phyloP scores from a whole-genome alignment of 1,140 invertebrate species.

The Bombus difficillimus region DNA sequence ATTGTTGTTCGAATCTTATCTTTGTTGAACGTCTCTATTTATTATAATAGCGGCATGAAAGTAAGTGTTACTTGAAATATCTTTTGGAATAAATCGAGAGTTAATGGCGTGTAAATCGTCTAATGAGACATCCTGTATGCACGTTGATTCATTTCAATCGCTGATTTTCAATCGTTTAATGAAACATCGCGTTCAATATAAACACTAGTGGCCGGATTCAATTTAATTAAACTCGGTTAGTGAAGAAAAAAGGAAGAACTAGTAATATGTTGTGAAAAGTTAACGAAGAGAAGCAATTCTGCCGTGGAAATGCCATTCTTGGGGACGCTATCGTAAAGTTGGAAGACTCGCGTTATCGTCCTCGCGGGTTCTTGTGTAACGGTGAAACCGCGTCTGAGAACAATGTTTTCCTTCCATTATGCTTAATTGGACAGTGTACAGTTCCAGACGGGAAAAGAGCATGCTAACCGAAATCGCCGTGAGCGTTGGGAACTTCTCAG shows the following conservation, averaged over 20 bases:
- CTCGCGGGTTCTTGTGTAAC: conserved; percentile 22
- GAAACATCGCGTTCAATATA: background rate
- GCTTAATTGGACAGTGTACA: conserved; percentile 46
- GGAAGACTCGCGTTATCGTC: conserved; percentile 43
- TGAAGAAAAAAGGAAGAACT: background rate
- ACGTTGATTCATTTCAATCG: background rate
- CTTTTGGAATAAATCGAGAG: too few species aligned
- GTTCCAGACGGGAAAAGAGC: background rate
- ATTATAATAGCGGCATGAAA: too few species aligned
- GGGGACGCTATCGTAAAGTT: conserved; percentile 9
- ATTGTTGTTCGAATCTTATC: too few species aligned
- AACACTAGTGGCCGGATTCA: too few species aligned
- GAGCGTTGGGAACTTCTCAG: conserved; percentile 28
- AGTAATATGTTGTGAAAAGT: background rate
- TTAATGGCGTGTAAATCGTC: too few species aligned
- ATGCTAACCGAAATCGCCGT: conserved; percentile 25
- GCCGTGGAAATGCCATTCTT: background rate
- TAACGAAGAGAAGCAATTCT: background rate
- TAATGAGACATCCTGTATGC: background rate
- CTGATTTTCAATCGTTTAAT: background rate
- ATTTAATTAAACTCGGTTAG: background rate
- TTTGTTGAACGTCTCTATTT: too few species aligned
- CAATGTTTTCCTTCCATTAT: conserved; percentile 53
- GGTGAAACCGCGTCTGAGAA: background rate
- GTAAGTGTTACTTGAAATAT: too few species aligned